A percentile compares a stretch with the other conserved stretches of the same genome.
Evolutionary conservation across 2,113 vertebrate species (phyloP).

Genomic region (Ceyx melanurus): DNA sequence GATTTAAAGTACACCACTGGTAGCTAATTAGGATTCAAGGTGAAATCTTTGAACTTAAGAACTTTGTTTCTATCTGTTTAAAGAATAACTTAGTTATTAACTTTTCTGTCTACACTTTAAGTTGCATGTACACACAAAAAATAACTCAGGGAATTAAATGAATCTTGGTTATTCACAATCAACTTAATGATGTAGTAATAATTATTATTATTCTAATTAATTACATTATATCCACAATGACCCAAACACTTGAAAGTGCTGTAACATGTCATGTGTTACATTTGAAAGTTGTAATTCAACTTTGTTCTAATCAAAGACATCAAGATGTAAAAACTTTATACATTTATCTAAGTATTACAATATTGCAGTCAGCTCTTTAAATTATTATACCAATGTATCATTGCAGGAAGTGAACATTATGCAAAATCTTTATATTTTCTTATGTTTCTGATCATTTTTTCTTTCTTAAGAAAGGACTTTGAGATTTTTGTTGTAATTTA

Average conservation of each 20-base stretch:
- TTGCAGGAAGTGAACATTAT: neutral
- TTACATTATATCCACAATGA: neutral
- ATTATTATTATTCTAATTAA: neutral
- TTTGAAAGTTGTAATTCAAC: neutral
- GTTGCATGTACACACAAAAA: neutral
- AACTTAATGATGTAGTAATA: conserved; percentile 8
- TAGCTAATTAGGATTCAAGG: neutral
- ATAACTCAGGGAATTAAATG: neutral
- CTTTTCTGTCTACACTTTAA: no score
- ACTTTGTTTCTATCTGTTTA: neutral
- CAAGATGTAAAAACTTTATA: neutral
- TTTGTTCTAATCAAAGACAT: neutral
- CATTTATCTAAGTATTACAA: neutral
- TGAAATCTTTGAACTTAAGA: neutral
- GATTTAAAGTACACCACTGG: neutral
- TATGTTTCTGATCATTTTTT: neutral
- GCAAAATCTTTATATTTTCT: neutral
- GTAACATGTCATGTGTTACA: neutral
- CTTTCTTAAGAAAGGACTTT: neutral
- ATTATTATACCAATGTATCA: neutral
- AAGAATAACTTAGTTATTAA: neutral
- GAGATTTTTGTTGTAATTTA: neutral
- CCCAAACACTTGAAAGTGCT: neutral
- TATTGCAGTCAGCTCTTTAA: neutral
- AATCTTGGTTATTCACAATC: neutral